Base-by-base conservation (phyloP, 2,113 vertebrate species). In the Plestiodon gilberti region DNA sequence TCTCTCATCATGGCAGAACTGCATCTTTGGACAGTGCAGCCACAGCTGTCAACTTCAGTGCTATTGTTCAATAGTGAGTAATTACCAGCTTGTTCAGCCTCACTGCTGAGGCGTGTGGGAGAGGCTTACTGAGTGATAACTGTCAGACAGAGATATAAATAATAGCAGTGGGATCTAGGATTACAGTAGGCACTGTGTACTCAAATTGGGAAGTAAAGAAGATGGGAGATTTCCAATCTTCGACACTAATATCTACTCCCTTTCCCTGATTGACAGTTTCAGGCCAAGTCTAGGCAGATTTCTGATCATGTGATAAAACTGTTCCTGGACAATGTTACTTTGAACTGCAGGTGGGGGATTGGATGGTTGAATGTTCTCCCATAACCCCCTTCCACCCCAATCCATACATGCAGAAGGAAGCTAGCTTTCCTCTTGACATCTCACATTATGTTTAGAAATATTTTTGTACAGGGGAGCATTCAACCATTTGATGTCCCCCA, bases 61-160 rank as follows among this genome's bases (percentile, higher is more conserved):
- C 59, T 76, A 62, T 64, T 84, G 71, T 48, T 84, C 57, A 64
- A 33, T 33, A 76, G 33, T 70, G 67, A 82, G 40, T 75, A 75
- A 75, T 75, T 83, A 57, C 48, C 38, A 15, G 9, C 43, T 64
- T 75, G 28, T 30, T 35, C 28, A 64, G 71, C 23, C 59, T 64
- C 78, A 64, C 13, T 30, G 78, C 35, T 80, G 35, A 64, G 78
- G 59, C 59, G 40, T 80, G 25, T 64, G 59, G 40, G 48, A 84
- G 70, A 48, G 73, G 33, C 40, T 65, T 52, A 18, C 83, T 84
- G 40, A 77, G 40, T 65, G 30, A 65, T 48, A 76, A 35, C 40
- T 74, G 69, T 83, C 70, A 76, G 22, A 64, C 28, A 65, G 8
- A 77, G 40, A 84, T 77, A 48, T 84, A 77, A 84, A 52, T 35